Percentiles rank a stretch among this genome's conserved stretches.
Evolutionary conservation across 1,140 invertebrate species (phyloP).

Genomic region (Onthophagus taurus): DNA sequence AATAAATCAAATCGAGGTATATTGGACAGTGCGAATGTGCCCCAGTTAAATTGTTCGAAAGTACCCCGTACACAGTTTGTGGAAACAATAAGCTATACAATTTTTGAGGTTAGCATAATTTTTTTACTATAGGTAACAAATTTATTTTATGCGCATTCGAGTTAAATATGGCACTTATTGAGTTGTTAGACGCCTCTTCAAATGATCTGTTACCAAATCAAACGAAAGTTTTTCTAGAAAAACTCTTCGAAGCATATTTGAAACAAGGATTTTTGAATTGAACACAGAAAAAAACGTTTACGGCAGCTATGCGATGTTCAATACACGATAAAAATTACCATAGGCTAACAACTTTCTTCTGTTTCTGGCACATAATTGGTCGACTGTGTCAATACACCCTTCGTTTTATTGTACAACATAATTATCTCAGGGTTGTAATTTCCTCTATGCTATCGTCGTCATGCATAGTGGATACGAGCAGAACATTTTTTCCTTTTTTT

Average conservation of each 20-base stretch:
- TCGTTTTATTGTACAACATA: constrained; percentile 27
- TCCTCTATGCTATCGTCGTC: constrained; percentile 18
- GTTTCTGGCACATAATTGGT: constrained; percentile 33
- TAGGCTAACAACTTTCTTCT: constrained; percentile 26
- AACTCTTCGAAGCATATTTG: neutral
- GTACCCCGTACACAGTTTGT: too few relatives aligned
- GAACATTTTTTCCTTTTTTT: constrained; percentile 22
- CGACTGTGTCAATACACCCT: constrained; percentile 30
- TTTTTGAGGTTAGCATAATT: too few relatives aligned
- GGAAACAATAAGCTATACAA: too few relatives aligned
- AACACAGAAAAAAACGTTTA: constrained; percentile 22
- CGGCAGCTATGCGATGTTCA: constrained; percentile 31
- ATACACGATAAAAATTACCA: constrained; percentile 30
- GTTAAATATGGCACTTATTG: constrained; percentile 18
- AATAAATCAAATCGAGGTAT: too few relatives aligned
- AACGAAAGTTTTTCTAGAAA: neutral
- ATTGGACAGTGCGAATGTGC: too few relatives aligned
- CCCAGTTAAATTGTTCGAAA: too few relatives aligned
- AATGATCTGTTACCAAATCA: neutral
- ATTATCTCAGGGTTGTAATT: constrained; percentile 29
- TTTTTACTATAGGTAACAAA: too few relatives aligned
- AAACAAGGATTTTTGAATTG: neutral
- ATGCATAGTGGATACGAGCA: constrained; percentile 25
- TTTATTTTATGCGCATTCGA: constrained; percentile 17
- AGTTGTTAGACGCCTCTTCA: neutral